Evolutionary conservation across 2,113 vertebrate genomes (phyloP), one percentile per base, ranked within the genome.

Genomic region (Vidua chalybeata): DNA sequence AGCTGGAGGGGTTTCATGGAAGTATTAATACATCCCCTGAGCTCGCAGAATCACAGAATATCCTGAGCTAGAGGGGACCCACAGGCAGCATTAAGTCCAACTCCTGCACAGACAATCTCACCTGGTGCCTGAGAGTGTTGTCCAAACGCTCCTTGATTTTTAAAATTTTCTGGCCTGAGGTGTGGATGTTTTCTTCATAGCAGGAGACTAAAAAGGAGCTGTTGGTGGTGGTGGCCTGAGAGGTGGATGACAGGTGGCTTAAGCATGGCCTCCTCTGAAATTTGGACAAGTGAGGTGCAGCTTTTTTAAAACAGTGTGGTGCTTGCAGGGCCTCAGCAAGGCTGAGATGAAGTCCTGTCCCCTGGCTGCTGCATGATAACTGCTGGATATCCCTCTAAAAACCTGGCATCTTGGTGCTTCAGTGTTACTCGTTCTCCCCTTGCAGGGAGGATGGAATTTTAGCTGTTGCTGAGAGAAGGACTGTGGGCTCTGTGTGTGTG

Each of bases 41-140:
- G 48, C 41, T 83, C n/a, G 31, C 8, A 7, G 55, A 30, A 48
- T 15, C 37, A 39, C 13, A 28, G n/a, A 68, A 26, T n/a, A 6
- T 19, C 48, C 41, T 41, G 11, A 62, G 21, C 37, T 80, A 59
- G 67, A 43, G 35, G 11, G 64, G 19, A 45, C 19, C 3, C 37
- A 13, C 11, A 26, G 18, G 20, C 35, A 41, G 10, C 46, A n/a
- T 30, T 7, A 4, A 39, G 7, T 55, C 16, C 62, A n/a, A 0
- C 11, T 68, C 31, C 55, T 68, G 28, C 46, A 26, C 28, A n/a
- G 27, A 54, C 24, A 41, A 31, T 55, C 55, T 46, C 48, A 55
- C 26, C 15, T 2, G 0, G 26, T 48, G 17, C 69, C 63, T 55
- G 26, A 69, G 49, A 43, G 12, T 1, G 0, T 28, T 63, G 63